Percentiles rank a stretch among this genome's conserved stretches.
Conservation (phyloP, 2,113 vertebrate species). For the Tragulus kanchil region DNA sequence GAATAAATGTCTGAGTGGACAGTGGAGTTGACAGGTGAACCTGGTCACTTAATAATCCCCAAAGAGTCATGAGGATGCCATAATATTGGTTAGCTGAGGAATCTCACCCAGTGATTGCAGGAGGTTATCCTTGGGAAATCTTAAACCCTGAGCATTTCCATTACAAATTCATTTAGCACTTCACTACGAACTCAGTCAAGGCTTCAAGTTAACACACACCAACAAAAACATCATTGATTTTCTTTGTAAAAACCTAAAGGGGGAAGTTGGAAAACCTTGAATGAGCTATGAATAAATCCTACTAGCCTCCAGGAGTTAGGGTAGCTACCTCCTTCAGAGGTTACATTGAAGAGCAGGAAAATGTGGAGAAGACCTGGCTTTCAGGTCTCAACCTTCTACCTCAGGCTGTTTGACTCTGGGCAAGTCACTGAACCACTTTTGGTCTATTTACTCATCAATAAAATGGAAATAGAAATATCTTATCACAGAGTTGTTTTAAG, state of each 20-base stretch:
- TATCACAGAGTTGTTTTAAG: not conserved
- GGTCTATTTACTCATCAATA: not conserved
- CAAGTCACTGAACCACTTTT: not conserved
- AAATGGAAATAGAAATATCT: not conserved
- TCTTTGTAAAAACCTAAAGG: not conserved
- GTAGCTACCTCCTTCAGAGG: not conserved
- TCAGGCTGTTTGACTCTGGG: not conserved
- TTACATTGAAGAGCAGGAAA: not conserved
- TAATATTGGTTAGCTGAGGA: not conserved
- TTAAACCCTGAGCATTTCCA: not conserved
- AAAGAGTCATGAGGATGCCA: not conserved
- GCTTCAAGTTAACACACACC: not conserved
- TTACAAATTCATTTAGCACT: not conserved
- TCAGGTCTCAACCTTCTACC: not conserved
- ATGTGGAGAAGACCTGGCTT: not conserved
- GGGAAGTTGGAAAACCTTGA: not conserved
- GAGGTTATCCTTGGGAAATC: not conserved
- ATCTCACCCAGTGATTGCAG: not conserved
- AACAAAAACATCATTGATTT: not conserved
- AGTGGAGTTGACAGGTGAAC: not conserved
- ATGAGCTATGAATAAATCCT: not conserved
- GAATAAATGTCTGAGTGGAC: not conserved
- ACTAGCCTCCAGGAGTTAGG: not conserved
- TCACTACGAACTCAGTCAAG: not conserved
- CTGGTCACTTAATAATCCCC: not conserved